Evolutionary conservation across 2,797 vertebrate genomes (phyloP).

Genomic region (Toxotes lorentzi): DNA sequence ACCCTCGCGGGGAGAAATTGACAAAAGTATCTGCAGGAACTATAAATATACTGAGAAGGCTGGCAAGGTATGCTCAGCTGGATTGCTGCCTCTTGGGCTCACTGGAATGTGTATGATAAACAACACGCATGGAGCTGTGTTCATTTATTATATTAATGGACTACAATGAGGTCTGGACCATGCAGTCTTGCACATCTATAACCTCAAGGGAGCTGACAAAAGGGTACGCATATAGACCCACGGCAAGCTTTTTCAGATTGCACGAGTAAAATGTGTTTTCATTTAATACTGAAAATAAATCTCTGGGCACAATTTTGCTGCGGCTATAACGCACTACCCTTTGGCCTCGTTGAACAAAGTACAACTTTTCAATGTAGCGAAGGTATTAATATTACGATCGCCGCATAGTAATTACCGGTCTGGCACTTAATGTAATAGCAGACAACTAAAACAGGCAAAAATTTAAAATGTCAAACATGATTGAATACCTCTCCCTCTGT

Average conservation of each 20-base stretch:
- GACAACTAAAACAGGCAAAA: neutral
- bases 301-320: slow-evolving; percentile 6
- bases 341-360: slow-evolving; percentile 13
- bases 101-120: slow-evolving; percentile 58
- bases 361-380: neutral
- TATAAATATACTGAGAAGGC: slow-evolving; percentile 18
- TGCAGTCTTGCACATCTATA: slow-evolving; percentile 54
- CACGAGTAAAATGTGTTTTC: slow-evolving; percentile 39
- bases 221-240: slow-evolving; percentile 19
- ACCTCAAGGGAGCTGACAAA: slow-evolving; percentile 55
- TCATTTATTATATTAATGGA: slow-evolving; percentile 66
- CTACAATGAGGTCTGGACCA: slow-evolving; percentile 51
- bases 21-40: slow-evolving; percentile 28
- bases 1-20: slow-evolving; percentile 13
- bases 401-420: slow-evolving; percentile 5
- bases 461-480: slow-evolving; percentile 33
- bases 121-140: slow-evolving; percentile 43
- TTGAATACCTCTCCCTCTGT: slow-evolving; percentile 18
- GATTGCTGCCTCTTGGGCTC: slow-evolving; percentile 31
- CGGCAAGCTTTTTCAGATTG: slow-evolving; percentile 38
- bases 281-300: slow-evolving; percentile 43
- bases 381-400: slow-evolving; percentile 6
- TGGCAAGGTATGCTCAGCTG: slow-evolving; percentile 53
- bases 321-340: neutral
- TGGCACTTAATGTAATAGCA: slow-evolving; percentile 16